These are phyloP conservation scores for Rallus limicola DNA, from an alignment of 2,113 vertebrate genomes.

Conservation along the genomic window DNA sequence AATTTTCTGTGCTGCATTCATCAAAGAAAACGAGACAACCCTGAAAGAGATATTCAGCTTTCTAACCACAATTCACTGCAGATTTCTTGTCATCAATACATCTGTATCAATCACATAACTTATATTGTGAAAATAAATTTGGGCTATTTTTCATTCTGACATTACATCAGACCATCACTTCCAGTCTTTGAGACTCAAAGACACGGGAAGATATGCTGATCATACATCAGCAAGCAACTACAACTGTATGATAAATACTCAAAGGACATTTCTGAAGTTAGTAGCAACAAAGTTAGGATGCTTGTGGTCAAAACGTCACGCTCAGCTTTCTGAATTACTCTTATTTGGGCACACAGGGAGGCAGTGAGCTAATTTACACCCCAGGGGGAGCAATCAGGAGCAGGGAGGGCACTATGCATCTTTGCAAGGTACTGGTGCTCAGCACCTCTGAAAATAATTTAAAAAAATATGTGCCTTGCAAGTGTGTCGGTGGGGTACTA, in stretches of 20 bases:
- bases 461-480: not conserved
- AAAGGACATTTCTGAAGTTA: not conserved
- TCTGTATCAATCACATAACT: not conserved
- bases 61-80: not conserved
- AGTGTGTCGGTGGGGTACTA: not conserved
- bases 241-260: not conserved
- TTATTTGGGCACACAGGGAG: not conserved
- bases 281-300: not conserved
- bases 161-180: not conserved
- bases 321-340: not conserved
- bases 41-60: not conserved
- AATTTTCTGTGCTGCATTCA: not conserved
- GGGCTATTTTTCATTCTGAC: not conserved
- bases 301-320: not conserved
- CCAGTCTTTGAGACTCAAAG: not conserved
- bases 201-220: not conserved
- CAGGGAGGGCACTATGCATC: not conserved
- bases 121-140: not conserved
- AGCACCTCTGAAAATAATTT: not conserved
- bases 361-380: not conserved
- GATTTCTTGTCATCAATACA: not conserved
- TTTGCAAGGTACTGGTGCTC: not conserved
- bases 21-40: not conserved
- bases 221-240: not conserved
- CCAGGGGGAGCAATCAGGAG: not conserved